phyloP scores from a whole-genome alignment of 2,113 vertebrate species.

The Burhinus bistriatus region DNA sequence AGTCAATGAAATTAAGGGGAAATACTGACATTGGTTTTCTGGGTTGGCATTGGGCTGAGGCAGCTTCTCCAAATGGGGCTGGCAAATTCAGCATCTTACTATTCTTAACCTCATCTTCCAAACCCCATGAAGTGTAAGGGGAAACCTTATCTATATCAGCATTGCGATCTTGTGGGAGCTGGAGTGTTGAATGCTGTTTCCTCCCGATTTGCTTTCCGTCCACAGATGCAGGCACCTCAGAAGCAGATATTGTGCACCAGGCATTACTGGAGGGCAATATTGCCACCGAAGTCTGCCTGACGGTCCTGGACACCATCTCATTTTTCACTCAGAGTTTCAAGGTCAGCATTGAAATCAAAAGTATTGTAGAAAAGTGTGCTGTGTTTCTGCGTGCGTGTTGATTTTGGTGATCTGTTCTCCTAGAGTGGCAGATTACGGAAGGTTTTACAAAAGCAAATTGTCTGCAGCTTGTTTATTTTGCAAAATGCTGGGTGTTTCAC shows the following conservation, averaged over 20 bases:
- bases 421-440: neutral
- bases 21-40: neutral
- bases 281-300: conserved; percentile 88
- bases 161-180: neutral
- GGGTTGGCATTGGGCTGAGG: neutral
- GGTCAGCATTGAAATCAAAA: conserved; percentile 72
- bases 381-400: neutral
- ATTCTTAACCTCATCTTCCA: neutral
- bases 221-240: conserved; percentile 81
- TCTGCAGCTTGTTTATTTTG: neutral
- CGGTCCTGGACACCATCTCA: conserved; percentile 88
- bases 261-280: conserved; percentile 91
- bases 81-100: neutral
- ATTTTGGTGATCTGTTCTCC: neutral
- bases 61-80: neutral
- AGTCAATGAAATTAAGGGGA: neutral
- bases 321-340: conserved; percentile 93
- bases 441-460: neutral
- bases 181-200: neutral
- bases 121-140: neutral
- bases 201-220: neutral
- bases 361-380: neutral
- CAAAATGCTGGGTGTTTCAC: neutral
- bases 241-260: conserved; percentile 92
- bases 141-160: neutral